Percentiles rank a stretch among this genome's conserved stretches.
These are phyloP conservation scores for Pygmarrhopalites habei DNA, from an alignment of 1,140 invertebrate species.

Conservation along the genomic window DNA sequence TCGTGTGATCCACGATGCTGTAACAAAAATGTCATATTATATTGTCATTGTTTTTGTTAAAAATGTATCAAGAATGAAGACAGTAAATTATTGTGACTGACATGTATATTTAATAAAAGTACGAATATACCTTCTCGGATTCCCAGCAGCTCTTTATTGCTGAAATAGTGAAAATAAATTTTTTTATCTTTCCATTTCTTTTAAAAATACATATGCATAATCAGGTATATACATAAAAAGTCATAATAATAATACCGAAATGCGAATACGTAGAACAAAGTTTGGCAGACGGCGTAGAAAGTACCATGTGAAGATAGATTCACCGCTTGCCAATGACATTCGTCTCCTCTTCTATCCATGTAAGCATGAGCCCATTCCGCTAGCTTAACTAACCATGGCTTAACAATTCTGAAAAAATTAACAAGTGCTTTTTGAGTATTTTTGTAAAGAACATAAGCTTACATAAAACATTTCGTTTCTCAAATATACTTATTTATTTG, in stretches of 20 bases:
- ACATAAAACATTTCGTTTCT: not conserved
- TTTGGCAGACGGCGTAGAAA: conserved; percentile 84
- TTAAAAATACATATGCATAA: no score
- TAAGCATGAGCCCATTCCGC: conserved; percentile 67
- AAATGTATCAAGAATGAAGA: not conserved
- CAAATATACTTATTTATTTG: no score
- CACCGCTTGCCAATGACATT: conserved; percentile 45
- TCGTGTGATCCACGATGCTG: conserved; percentile 69
- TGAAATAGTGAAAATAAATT: no score
- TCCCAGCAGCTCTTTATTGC: conserved; percentile 71
- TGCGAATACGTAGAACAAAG: conserved; percentile 80
- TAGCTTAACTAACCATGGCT: conserved; percentile 56
- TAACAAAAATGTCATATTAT: conserved; percentile 43
- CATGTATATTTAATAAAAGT: conserved; percentile 43
- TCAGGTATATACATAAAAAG: no score
- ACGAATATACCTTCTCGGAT: conserved; percentile 67
- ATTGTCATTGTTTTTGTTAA: not conserved
- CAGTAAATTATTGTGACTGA: conserved; percentile 21
- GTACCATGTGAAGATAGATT: conserved; percentile 62
- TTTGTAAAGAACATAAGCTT: conserved; percentile 1
- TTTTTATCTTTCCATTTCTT: no score
- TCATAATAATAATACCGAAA: no score
- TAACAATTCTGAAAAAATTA: conserved; percentile 51
- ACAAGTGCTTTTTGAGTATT: not conserved
- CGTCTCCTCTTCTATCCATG: conserved; percentile 47